These are phyloP conservation scores for Anthonomus grandis DNA, from an alignment of 1,140 invertebrate species.

Conservation along the genomic window DNA sequence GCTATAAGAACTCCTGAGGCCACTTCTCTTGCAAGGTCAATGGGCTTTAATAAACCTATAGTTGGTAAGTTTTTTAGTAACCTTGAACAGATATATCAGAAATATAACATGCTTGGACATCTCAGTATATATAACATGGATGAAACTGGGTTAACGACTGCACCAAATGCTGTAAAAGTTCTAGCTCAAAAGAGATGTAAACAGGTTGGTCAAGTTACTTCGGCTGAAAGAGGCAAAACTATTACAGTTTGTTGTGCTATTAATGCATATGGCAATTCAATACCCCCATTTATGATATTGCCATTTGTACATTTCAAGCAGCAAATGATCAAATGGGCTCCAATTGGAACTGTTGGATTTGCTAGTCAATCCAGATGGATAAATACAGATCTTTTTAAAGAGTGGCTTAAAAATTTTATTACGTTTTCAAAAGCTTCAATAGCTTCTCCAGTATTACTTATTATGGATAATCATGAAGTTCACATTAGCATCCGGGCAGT, in stretches of 20 bases:
- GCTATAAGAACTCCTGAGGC: too few species aligned
- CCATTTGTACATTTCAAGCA: slow-evolving; percentile 44
- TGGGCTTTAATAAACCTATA: slow-evolving; percentile 13
- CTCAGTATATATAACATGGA: slow-evolving; percentile 48
- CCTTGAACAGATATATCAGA: slow-evolving; percentile 6
- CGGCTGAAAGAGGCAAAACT: slow-evolving; percentile 47
- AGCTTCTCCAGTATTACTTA: slow-evolving; percentile 36
- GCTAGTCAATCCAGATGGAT: slow-evolving; percentile 49
- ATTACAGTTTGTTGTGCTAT: slow-evolving; percentile 47
- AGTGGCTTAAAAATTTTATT: slow-evolving; percentile 52
- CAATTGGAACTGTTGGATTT: slow-evolving; percentile 46
- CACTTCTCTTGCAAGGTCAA: slow-evolving; percentile 4
- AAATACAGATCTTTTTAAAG: slow-evolving; percentile 48
- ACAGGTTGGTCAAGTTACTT: too few species aligned
- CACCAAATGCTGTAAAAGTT: slow-evolving; percentile 47
- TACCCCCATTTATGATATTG: slow-evolving; percentile 43
- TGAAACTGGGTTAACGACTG: slow-evolving; percentile 50
- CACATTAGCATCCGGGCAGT: slow-evolving; percentile 31
- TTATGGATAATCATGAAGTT: slow-evolving; percentile 30
- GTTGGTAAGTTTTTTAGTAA: slow-evolving; percentile 7
- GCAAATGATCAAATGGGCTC: slow-evolving; percentile 36
- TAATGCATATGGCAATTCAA: slow-evolving; percentile 43
- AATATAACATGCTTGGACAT: slow-evolving; percentile 14
- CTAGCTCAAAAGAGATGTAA: slow-evolving; percentile 40
- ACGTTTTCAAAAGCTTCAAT: slow-evolving; percentile 37